Evolutionary conservation across 2,113 vertebrate genomes (phyloP), one percentile per base, ranked within the genome.

Genomic region (Collichthys lucidus): DNA sequence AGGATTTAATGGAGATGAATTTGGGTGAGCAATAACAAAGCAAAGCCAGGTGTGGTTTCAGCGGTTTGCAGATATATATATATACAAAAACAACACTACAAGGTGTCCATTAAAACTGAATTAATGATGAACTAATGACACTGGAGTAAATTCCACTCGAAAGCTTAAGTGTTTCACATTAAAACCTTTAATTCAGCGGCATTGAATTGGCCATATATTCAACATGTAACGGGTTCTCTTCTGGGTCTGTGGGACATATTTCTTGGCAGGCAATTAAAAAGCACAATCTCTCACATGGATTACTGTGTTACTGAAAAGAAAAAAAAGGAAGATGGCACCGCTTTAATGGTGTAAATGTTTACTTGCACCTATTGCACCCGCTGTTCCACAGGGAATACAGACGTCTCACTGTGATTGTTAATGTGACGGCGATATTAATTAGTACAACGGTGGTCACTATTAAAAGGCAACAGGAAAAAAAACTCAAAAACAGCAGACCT

Each of bases 1-100:
- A 52, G 64, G 46, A 46, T 55, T 65, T 65, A 65, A 68, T 52
- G 46, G 44, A 61, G 14, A 44, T 24, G 42, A 47, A 11, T 65
- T 11, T 65, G 47, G 20, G 42, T 16, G 44, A 29, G 7, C 10
- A 35, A 67, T 29, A 67, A 7, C 10, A 29, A 26, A 31, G 16
- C 24, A 35, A 35, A 35, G 31, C 31, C 10, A 67, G 31, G 29
- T 50, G 63, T 4, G n/a, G n/a, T 11, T 49, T 65, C 44, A 19
- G 17, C 11, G 3, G 2, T 65, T 26, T 17, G 1, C 44, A 47
- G 55, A 56, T 26, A 35, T 35, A 35, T 35, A 31, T 31, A 31
- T 31, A 35, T 35, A 35, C 7, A 40, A 2, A 40, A 40, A 40
- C 35, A 40, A 40, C 35, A 40, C 35, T 40, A 9, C 35, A 2